Evolutionary conservation across 2,113 vertebrate species (phyloP), one percentile per base, ranked within the genome.

Genomic region (Puntigrus tetrazona): DNA sequence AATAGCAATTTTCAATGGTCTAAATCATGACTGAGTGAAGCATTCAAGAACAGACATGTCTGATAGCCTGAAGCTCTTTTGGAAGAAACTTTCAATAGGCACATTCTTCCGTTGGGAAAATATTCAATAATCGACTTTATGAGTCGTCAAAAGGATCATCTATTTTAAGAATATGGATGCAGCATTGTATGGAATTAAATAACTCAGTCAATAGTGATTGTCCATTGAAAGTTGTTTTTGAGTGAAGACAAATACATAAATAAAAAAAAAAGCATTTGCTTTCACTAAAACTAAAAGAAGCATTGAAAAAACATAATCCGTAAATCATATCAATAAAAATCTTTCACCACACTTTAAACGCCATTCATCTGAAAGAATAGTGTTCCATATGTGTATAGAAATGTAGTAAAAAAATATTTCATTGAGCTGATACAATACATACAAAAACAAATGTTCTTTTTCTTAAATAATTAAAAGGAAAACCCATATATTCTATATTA

Each of bases 11-110:
- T 83, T 29, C n/a, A 18, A 20, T 36, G 20, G 47, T 11, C 27
- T 29, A 38, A 41, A 57, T 22, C 29, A 43, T 84, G 61, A 31
- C 10, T 79, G 18, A 47, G 18, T 81, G 34, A 77, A 22, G 31
- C 0, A 65, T 27, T 22, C 77, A 87, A 81, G 70, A 57, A 61
- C 47, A 43, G 27, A 22, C 52, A 59, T 73, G 83, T 77, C 61
- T 22, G n/a, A 18, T 11, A 47, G 76, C 65, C 76, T 27, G 38
- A 38, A 41, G 43, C 78, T 29, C 11, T 73, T 57, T 43, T 7
- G n/a, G 11, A 63, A 31, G 14, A 52, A 31, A 43, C 14, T 13
- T 75, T 38, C 3, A 52, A 45, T n/a, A 80, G 50, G 52, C 6
- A 9, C 5, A 31, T 57, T 25, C 3, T 45, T 29, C 43, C 5